Conservation (phyloP, 2,888 invertebrate genomes). For the Osedax frankpressi region DNA sequence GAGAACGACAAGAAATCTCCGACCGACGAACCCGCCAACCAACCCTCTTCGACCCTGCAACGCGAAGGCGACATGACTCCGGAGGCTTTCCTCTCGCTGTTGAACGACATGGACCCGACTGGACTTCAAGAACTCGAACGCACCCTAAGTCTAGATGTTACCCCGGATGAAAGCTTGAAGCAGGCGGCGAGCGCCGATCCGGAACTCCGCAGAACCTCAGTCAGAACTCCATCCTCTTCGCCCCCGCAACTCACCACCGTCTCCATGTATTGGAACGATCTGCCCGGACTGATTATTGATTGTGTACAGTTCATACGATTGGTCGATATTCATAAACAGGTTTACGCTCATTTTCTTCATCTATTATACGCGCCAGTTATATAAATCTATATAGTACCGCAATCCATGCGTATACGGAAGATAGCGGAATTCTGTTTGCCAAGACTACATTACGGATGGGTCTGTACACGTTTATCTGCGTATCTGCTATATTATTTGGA, state of each 20-base stretch:
- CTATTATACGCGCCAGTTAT: too few species aligned
- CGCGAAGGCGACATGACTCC: background rate
- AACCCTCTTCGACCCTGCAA: background rate
- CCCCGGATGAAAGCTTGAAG: background rate
- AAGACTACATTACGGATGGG: too few species aligned
- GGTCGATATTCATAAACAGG: constrained; percentile 45
- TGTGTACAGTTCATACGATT: constrained; percentile 39
- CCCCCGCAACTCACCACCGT: constrained; percentile 33
- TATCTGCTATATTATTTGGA: too few species aligned
- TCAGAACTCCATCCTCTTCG: background rate
- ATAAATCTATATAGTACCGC: too few species aligned
- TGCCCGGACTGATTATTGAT: constrained; percentile 42
- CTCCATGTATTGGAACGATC: constrained; percentile 45
- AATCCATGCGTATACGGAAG: too few species aligned
- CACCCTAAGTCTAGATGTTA: background rate
- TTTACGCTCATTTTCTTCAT: too few species aligned
- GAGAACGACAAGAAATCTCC: background rate
- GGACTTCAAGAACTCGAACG: background rate
- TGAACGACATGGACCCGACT: background rate
- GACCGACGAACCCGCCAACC: background rate
- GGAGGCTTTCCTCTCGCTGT: background rate
- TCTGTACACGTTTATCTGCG: too few species aligned
- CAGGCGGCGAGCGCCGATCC: background rate
- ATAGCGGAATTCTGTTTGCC: too few species aligned
- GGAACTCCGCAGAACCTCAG: background rate